These are phyloP conservation scores for Rhamphomyia laevipes DNA, from an alignment of 2,888 invertebrate species.

Conservation along the genomic window DNA sequence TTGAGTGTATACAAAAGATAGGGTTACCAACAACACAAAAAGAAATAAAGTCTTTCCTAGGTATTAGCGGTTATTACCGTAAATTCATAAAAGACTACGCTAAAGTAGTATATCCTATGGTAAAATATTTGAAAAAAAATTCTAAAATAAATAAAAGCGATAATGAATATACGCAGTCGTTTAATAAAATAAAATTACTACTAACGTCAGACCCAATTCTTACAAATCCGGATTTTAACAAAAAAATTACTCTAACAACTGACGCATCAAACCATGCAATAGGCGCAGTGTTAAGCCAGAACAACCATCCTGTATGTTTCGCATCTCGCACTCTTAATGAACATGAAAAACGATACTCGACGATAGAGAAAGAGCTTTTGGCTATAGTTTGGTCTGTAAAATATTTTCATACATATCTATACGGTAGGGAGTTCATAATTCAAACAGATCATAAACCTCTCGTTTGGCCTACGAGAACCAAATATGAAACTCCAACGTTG, in stretches of 20 bases:
- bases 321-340: conserved; percentile 7
- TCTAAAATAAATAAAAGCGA: neutral
- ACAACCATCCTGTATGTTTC: conserved; percentile 3
- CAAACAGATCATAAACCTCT: conserved; percentile 9
- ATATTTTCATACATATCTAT: conserved; percentile 8
- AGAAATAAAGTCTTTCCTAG: conserved; percentile 13
- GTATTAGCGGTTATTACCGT: conserved; percentile 9
- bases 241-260: conserved; percentile 1
- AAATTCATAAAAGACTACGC: conserved; percentile 6
- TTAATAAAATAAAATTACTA: conserved; percentile 5
- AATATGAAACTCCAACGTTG: neutral
- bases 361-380: conserved; percentile 8
- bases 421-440: conserved; percentile 6
- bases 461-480: conserved; percentile 1
- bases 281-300: conserved; percentile 5
- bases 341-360: conserved; percentile 6
- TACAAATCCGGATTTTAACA: conserved; percentile 2
- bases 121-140: conserved; percentile 2
- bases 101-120: conserved; percentile 2
- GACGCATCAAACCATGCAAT: conserved; percentile 4
- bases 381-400: conserved; percentile 5
- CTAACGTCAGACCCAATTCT: neutral
- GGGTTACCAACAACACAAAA: conserved; percentile 10
- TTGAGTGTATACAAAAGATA: conserved; percentile 1
- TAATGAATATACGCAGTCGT: neutral